Evolutionary conservation across 2,113 vertebrate genomes (phyloP).

Genomic region (Emydura subglobosa): DNA sequence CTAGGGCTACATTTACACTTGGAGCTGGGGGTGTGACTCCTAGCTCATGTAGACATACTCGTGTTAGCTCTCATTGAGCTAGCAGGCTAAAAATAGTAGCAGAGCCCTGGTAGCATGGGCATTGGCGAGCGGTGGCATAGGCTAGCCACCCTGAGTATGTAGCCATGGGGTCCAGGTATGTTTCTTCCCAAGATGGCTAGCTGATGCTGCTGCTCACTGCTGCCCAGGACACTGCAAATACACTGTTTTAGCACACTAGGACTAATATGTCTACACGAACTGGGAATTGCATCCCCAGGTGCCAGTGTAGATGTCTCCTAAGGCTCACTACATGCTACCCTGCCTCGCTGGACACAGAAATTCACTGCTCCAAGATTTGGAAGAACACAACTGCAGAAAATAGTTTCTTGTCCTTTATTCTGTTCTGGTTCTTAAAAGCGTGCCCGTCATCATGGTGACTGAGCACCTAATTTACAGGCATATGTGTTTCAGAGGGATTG

Average conservation of each 20-base stretch:
- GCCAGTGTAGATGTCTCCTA: neutral
- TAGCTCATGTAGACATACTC: neutral
- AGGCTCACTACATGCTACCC: accelerated
- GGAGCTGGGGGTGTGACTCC: neutral
- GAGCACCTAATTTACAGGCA: neutral
- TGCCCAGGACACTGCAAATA: neutral
- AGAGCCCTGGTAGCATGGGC: neutral
- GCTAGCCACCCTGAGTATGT: neutral
- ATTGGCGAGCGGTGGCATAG: too few relatives aligned
- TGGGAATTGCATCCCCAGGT: neutral
- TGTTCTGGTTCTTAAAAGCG: neutral
- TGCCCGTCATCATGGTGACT: neutral
- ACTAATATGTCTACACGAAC: neutral
- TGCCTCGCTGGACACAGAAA: accelerated
- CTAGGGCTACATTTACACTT: neutral
- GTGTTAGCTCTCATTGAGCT: neutral
- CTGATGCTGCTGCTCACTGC: neutral
- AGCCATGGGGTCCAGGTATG: neutral
- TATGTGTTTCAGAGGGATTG: neutral
- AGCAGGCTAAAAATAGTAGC: neutral
- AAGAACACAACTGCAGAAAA: neutral
- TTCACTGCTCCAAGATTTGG: neutral
- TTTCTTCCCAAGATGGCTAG: neutral
- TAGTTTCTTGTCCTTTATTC: neutral
- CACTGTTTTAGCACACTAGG: neutral